Conservation (phyloP, 2,888 invertebrate species). For the Unio delphinus region DNA sequence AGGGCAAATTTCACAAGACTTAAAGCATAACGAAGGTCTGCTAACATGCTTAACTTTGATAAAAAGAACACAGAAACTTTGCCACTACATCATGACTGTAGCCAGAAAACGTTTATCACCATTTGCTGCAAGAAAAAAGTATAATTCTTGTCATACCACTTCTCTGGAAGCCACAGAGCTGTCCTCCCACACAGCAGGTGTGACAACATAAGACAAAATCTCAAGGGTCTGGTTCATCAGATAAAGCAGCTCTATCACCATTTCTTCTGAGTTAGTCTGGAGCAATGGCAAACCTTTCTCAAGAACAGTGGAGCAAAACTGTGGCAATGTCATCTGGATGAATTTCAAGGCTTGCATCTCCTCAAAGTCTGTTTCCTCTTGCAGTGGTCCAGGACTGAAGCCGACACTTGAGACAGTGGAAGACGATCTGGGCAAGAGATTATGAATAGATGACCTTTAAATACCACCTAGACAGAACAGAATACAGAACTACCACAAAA, state of each 20-base stretch:
- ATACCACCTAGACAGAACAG: no score
- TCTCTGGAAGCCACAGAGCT: slow-evolving; percentile 60
- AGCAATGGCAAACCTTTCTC: slow-evolving; percentile 57
- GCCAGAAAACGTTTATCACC: no score
- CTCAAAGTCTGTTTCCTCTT: slow-evolving; percentile 58
- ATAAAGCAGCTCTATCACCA: slow-evolving; percentile 45
- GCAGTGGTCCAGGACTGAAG: slow-evolving; percentile 33
- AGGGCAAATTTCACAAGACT: no score
- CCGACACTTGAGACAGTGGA: slow-evolving; percentile 46
- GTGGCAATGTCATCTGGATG: slow-evolving; percentile 65
- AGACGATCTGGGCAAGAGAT: slow-evolving; percentile 1
- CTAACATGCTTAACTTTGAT: no score
- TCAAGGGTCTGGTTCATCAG: slow-evolving; percentile 51
- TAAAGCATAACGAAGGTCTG: no score
- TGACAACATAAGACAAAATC: slow-evolving; percentile 45
- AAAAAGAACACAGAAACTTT: no score
- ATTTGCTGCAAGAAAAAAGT: neutral
- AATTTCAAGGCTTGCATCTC: slow-evolving; percentile 60
- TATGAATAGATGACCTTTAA: no score
- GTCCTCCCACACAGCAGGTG: slow-evolving; percentile 58
- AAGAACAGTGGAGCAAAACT: slow-evolving; percentile 61
- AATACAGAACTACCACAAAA: no score
- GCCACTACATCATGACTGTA: no score
- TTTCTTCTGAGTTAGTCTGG: slow-evolving; percentile 43
- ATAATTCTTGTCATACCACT: slow-evolving; percentile 44